phyloP scores from a whole-genome alignment of 1,140 invertebrate genomes.

The Conopomorpha cramerella region DNA sequence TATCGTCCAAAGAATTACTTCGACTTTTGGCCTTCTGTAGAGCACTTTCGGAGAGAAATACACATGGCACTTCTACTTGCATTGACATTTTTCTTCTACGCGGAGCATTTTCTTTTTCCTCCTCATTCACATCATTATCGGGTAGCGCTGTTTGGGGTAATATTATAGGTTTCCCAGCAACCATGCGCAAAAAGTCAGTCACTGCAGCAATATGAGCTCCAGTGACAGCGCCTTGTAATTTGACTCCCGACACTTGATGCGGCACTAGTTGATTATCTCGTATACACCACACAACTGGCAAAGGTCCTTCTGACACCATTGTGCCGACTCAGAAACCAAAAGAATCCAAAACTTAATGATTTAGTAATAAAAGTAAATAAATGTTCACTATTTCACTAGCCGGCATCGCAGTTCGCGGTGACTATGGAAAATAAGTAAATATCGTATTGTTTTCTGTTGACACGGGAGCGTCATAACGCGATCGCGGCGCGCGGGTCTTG shows the following conservation, averaged over 20 bases:
- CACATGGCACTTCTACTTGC: constrained; percentile 57
- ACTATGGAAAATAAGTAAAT: constrained; percentile 27
- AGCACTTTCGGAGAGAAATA: constrained; percentile 53
- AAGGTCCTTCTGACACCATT: constrained; percentile 63
- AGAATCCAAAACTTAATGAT: too few relatives aligned
- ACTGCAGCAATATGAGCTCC: constrained; percentile 66
- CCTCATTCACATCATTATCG: constrained; percentile 45
- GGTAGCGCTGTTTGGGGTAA: constrained; percentile 52
- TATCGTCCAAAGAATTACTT: constrained; percentile 45
- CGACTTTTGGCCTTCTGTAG: constrained; percentile 44
- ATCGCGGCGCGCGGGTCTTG: constrained; percentile 23
- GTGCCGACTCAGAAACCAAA: constrained; percentile 15
- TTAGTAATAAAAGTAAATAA: too few relatives aligned
- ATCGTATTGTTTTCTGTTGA: constrained; percentile 29
- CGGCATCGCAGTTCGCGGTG: constrained; percentile 31
- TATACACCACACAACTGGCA: constrained; percentile 67
- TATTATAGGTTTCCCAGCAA: constrained; percentile 63
- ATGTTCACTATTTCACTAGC: constrained; percentile 18
- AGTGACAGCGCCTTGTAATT: constrained; percentile 65
- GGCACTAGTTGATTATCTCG: constrained; percentile 67
- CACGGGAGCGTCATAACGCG: constrained; percentile 48
- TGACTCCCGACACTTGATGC: constrained; percentile 65
- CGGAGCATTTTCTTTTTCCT: constrained; percentile 39
- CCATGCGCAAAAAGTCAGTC: constrained; percentile 64
- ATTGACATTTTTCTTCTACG: constrained; percentile 52